Conservation (phyloP, 2,113 vertebrate genomes). For the Patagioenas fasciata region DNA sequence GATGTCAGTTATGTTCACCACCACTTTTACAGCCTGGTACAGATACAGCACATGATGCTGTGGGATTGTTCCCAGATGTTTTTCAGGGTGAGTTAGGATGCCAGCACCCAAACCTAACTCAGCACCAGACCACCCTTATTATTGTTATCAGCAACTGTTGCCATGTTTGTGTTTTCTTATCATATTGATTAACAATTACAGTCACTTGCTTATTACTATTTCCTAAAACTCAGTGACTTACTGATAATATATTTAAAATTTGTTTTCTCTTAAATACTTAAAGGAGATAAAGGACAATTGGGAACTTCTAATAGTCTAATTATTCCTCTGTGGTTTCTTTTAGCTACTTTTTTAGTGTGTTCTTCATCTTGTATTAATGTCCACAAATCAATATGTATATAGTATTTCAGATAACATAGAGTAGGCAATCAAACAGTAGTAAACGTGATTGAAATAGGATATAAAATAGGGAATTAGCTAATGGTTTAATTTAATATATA, state of each 20-base stretch:
- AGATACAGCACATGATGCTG: not conserved
- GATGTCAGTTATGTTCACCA: not conserved
- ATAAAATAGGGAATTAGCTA: slow-evolving; percentile 30
- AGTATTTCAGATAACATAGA: slow-evolving; percentile 19
- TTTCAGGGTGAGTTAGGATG: not conserved
- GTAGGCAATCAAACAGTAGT: not conserved
- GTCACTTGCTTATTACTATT: not conserved
- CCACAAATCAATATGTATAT: slow-evolving; percentile 22
- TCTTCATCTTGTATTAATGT: slow-evolving; percentile 15
- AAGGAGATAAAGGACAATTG: not conserved
- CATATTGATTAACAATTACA: not conserved
- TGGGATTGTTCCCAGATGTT: not conserved
- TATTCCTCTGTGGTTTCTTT: slow-evolving; percentile 17
- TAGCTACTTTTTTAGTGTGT: not conserved
- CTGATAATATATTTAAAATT: not conserved
- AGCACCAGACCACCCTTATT: not conserved
- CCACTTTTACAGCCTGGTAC: not conserved
- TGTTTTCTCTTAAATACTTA: not conserved
- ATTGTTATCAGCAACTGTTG: not conserved
- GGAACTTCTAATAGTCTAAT: not conserved
- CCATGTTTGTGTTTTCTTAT: not conserved
- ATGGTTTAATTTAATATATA: slow-evolving; percentile 50
- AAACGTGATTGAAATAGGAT: slow-evolving; percentile 39
- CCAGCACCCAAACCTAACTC: not conserved
- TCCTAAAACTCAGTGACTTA: not conserved